Evolutionary conservation across 2,113 vertebrate species (phyloP), one percentile per base, ranked within the genome.

Genomic region (Oostethus manadensis): DNA sequence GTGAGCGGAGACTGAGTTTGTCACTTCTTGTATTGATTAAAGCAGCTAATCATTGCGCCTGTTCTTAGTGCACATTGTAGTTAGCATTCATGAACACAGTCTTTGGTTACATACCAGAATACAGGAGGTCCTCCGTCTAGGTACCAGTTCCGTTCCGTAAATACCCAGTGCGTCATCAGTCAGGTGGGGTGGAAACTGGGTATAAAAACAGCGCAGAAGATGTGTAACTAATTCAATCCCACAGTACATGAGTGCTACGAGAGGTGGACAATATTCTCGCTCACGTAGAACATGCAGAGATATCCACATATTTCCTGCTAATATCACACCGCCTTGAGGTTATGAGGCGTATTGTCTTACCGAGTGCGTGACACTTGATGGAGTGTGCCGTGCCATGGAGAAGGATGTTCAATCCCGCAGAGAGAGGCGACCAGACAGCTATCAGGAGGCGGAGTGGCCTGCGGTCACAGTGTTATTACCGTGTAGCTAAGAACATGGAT

Each of bases 261-360:
- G 22, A 1, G 18, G 10, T 10, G 20, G 16, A n/a, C n/a, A 1
- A 15, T 48, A 15, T 6, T 48, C 20, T 21, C 21, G 46, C 2
- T 33, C n/a, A 66, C 44, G 62, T 48, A 69, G 4, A 61, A 21
- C 50, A 38, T 63, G 21, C 48, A 62, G 42, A 48, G 46, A n/a
- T 77, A 66, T 62, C 68, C 83, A 86, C 76, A 82, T 82, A 81
- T 82, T 77, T 84, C 55, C 64, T 79, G 70, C 5, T 80, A 78
- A 85, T 82, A 81, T 87, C 82, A 73, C 68, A 78, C 77, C 83
- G 77, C 81, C 80, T 77, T 56, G 62, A 81, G 80, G 79, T 84
- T 80, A 51, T 77, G 70, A 80, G 67, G 66, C 70, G 71, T 59
- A 60, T 84, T 81, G 79, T 82, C 71, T 83, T 80, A 80, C 62